A percentile compares a stretch with the other conserved stretches of the same genome.
Evolutionary conservation across 2,797 vertebrate genomes (phyloP).

Genomic region (Simalia tracyae): DNA sequence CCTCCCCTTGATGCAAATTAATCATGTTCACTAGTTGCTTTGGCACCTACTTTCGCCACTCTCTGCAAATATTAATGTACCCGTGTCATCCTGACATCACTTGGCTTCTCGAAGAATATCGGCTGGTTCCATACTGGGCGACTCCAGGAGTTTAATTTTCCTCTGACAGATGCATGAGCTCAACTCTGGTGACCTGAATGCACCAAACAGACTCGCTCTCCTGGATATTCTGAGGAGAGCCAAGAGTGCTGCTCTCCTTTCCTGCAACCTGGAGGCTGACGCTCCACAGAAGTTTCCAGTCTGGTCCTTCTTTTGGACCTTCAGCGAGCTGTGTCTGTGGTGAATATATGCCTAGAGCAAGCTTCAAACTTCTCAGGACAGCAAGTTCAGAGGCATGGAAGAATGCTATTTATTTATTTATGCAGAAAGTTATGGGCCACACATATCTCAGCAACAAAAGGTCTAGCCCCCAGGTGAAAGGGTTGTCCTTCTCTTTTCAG

Average conservation of each 20-base stretch:
- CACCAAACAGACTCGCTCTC: not conserved
- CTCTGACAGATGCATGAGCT: not conserved
- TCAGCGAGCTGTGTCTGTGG: not conserved
- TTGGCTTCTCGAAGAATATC: slow-evolving; percentile 14
- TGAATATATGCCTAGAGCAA: not conserved
- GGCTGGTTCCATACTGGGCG: not conserved
- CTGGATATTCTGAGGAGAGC: not conserved
- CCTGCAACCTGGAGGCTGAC: not conserved
- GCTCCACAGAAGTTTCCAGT: not conserved
- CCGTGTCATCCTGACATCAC: not conserved
- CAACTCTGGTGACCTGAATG: not conserved
- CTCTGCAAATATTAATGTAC: not conserved
- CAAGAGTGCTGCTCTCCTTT: not conserved
- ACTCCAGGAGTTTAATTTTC: not conserved
- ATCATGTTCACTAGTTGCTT: not conserved
- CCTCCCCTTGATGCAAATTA: not conserved
- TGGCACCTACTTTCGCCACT: slow-evolving; percentile 15
- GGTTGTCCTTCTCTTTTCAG: not conserved
- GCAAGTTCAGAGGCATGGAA: not conserved
- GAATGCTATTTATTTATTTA: not conserved
- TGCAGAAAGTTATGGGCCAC: not conserved
- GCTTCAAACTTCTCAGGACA: slow-evolving; percentile 6
- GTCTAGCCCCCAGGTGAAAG: not conserved
- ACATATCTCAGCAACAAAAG: not conserved
- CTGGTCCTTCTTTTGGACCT: slow-evolving; percentile 5